Percentiles rank a stretch among this genome's conserved stretches.
Conservation (phyloP, 2,888 invertebrate species). For the Andrena trimmerana region DNA sequence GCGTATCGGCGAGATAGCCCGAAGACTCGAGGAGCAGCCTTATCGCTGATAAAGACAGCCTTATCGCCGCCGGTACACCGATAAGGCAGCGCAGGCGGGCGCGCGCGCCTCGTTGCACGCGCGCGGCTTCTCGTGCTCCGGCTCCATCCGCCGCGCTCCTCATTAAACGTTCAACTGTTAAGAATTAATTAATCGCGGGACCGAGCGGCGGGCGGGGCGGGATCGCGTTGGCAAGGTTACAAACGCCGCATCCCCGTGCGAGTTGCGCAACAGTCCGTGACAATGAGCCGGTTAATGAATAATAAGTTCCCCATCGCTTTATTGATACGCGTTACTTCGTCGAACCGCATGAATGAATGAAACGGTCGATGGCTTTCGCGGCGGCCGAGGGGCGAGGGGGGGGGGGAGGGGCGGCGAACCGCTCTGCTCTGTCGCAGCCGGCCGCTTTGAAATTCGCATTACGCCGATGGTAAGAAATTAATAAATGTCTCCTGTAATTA, state of each 20-base stretch:
- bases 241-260: conserved; percentile 7
- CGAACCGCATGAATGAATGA: conserved; percentile 53
- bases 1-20: conserved; percentile 55
- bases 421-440: conserved; percentile 4
- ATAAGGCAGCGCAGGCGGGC: conserved; percentile 61
- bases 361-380: neutral
- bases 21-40: conserved; percentile 56
- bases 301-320: conserved; percentile 49
- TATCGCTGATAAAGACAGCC: conserved; percentile 72
- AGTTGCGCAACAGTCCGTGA: conserved; percentile 47
- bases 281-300: conserved; percentile 58
- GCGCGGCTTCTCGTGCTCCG: conserved; percentile 16
- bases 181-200: conserved; percentile 50
- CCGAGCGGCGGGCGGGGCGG: conserved; percentile 6
- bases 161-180: conserved; percentile 32
- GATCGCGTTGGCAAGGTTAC: conserved; percentile 33
- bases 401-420: neutral
- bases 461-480: conserved; percentile 51
- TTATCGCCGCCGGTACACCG: conserved; percentile 65
- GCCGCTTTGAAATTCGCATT: conserved; percentile 27
- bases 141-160: conserved; percentile 27
- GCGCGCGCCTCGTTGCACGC: neutral
- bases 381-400: neutral
- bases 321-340: conserved; percentile 46
- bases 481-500: conserved; percentile 56